Percentiles rank a stretch among this genome's conserved stretches.
These are phyloP conservation scores for Pollenia angustigena DNA, from an alignment of 2,888 invertebrate genomes.

Conservation along the genomic window DNA sequence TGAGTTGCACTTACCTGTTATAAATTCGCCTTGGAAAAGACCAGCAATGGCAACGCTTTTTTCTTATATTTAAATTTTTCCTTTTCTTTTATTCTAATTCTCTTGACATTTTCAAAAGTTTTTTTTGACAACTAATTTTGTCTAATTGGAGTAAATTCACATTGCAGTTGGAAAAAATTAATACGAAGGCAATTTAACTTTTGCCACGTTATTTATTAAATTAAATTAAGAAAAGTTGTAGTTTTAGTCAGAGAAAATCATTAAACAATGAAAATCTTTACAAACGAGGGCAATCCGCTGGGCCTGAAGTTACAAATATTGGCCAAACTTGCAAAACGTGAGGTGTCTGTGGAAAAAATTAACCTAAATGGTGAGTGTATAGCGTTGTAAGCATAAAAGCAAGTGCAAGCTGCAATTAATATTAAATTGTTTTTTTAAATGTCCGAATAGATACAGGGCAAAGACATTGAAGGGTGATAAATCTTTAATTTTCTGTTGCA, in stretches of 20 bases:
- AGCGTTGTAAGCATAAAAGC: background rate
- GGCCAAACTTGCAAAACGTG: slow-evolving; percentile 87
- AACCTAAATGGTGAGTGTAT: slow-evolving; percentile 86
- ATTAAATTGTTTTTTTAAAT: background rate
- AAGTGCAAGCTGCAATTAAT: background rate
- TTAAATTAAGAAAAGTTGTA: slow-evolving; percentile 41
- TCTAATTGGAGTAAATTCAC: slow-evolving; percentile 53
- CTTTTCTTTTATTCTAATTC: slow-evolving; percentile 26
- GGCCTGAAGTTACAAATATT: slow-evolving; percentile 90
- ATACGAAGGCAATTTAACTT: slow-evolving; percentile 65
- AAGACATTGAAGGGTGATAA: slow-evolving; percentile 73
- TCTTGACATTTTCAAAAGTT: slow-evolving; percentile 19
- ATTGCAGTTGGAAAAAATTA: slow-evolving; percentile 27
- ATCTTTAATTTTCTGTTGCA: slow-evolving; percentile 78
- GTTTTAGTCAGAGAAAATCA: background rate
- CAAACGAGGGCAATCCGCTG: slow-evolving; percentile 91
- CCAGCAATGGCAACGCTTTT: background rate
- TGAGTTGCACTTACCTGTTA: no score
- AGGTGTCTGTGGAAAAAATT: slow-evolving; percentile 86
- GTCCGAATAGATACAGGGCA: no score
- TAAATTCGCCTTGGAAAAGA: no score
- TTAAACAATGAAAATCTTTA: slow-evolving; percentile 87
- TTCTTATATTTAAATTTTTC: slow-evolving; percentile 7
- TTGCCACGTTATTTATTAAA: slow-evolving; percentile 78
- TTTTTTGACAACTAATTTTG: slow-evolving; percentile 40